Base-by-base conservation (phyloP, 2,113 vertebrate species). In the Neopipo cinnamomea region DNA sequence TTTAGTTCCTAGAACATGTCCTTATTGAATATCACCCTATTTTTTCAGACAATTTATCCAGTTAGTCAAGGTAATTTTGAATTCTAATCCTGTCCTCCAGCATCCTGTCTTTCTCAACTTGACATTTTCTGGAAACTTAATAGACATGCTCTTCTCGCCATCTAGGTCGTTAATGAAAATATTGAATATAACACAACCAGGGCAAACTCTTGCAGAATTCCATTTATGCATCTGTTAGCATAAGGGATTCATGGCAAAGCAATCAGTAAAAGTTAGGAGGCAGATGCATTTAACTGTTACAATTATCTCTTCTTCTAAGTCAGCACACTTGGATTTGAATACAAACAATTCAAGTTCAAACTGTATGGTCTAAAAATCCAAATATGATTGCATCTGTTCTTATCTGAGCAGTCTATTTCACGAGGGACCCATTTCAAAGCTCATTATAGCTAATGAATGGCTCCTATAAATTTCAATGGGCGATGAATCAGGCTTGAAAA, bases 401-500 rank as follows among this genome's bases (percentile, higher is more conserved):
- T 76, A 50, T 93, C 70, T 81, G 79, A 91, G 66, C 76, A 71
- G 52, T 25, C 42, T 8, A 3, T 87, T 84, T 81, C 95, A 67
- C 61, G 53, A 87, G 92, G 47, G 93, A 91, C 55, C 8, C 56
- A 95, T 96, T 95, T 92, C 85, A 93, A 72, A 93, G 52, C 39
- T 80, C 66, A 44, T 95, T 93, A 74, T 18, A 86, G 59, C 52
- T 93, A 96, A 95, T 95, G 93, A 96, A 95, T 75, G 44, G 39
- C 47, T 46, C 44, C 41, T 78, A 78, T 95, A 93, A 95, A 96
- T 95, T 96, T 91, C 83, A 75, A 68, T 17, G 56, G 70, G 86
- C 39, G 24, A 91, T 93, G 79, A 95, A 96, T 95, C 91, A 95
- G 33, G 9, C 24, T 89, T 50, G 74, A 22, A 71, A 91, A 88